Conservation (phyloP, 2,888 invertebrate genomes). For the Chesias legatella region DNA sequence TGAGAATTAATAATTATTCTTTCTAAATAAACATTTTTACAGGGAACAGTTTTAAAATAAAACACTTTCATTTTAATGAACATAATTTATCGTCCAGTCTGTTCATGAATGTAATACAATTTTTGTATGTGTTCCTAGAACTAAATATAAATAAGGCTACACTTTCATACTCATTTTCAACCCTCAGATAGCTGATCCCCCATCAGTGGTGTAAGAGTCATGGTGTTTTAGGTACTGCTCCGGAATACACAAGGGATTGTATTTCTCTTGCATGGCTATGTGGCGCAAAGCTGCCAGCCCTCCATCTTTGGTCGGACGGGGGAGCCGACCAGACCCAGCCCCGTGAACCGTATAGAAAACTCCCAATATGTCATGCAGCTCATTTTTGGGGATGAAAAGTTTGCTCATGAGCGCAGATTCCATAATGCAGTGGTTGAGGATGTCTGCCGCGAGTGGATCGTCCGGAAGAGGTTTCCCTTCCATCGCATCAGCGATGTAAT, state of each 20-base stretch:
- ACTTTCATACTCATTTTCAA: no score
- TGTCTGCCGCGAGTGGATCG: constrained; percentile 34
- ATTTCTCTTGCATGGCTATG: constrained; percentile 44
- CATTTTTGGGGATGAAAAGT: constrained; percentile 42
- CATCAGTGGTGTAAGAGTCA: background rate
- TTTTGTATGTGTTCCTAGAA: no score
- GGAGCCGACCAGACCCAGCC: background rate
- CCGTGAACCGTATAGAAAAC: constrained; percentile 21
- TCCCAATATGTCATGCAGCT: constrained; percentile 37
- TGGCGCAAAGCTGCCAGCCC: constrained; percentile 45
- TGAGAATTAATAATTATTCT: no score
- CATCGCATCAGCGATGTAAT: constrained; percentile 59
- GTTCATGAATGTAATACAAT: no score
- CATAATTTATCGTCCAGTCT: no score
- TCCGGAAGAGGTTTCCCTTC: constrained; percentile 55
- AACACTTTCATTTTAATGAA: no score
- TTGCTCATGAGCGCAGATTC: constrained; percentile 58
- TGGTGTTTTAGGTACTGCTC: constrained; percentile 26
- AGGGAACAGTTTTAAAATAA: no score
- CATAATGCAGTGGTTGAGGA: constrained; percentile 54
- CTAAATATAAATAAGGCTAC: no score
- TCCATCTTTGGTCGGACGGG: constrained; percentile 39
- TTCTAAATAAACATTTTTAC: no score
- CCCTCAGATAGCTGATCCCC: no score
- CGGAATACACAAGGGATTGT: constrained; percentile 57